Evolutionary conservation across 2,113 vertebrate species (phyloP), one percentile per base, ranked within the genome.

Genomic region (Sorex fumeus): DNA sequence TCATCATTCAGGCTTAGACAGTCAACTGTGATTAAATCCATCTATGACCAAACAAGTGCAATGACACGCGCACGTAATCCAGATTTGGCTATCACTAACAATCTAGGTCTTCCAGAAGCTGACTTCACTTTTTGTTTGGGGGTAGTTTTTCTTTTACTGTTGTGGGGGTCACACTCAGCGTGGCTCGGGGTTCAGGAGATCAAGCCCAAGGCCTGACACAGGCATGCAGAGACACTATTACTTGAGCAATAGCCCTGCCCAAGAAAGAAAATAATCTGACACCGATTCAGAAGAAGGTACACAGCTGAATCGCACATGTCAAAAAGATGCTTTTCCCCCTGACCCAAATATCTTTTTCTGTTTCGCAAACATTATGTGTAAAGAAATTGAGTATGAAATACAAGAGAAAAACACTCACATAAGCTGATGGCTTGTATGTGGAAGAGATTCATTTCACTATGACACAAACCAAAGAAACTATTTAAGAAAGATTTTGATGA

Each of bases 81-180:
- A 91, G 43, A 30, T 78, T 36, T 90, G 77, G 13, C 19, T 45
- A 57, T 23, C 67, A 64, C 67, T 69, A 62, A 75, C 19, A 75
- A 64, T 85, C 47, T 50, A 50, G 47, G 47, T 13, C 76, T 85
- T 88, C 9, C 67, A 89, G 53, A 95, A 93, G 89, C 57, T 34
- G 45, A 88, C 82, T 67, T 83, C 83, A 62, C 53, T 67, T 50
- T 50, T 50, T 50, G 47, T 50, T 50, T 50, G 47, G 47, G 9
- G 28, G 25, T 18, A 53, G 36, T 83, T 77, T 32, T 60, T 60
- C 57, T 60, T 60, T 60, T 60, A 60, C 18, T 57, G 18, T 23
- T 60, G 57, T 60, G 19, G 19, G 21, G 57, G 57, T 7, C 18
- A 21, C 57, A 60, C 5, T 60, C 57, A 23, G 19, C 4, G 18